A percentile compares a stretch with the other conserved stretches of the same genome.
Evolutionary conservation across 2,888 invertebrate species (phyloP).

Genomic region (Morpho achilles): DNA sequence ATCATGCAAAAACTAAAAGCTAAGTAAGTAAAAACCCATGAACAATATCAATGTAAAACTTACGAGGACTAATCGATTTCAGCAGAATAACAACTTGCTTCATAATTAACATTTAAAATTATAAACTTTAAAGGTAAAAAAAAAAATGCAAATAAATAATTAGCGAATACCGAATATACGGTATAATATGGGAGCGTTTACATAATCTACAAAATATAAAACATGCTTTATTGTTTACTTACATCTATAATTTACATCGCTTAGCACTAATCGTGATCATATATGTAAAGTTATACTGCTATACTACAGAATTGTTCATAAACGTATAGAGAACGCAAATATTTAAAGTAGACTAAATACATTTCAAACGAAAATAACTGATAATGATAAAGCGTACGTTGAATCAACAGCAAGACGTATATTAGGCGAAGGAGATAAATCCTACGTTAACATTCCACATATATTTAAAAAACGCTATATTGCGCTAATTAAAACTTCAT

Average conservation of each 20-base stretch:
- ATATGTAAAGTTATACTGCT: slow-evolving; percentile 54
- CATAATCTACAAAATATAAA: slow-evolving; percentile 75
- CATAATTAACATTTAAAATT: slow-evolving; percentile 58
- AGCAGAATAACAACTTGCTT: slow-evolving; percentile 65
- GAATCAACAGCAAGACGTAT: no score
- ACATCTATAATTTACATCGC: slow-evolving; percentile 70
- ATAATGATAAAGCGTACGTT: no score
- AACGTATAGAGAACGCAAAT: background rate
- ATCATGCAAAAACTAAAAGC: slow-evolving; percentile 6
- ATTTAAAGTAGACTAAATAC: no score
- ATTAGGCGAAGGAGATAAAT: no score
- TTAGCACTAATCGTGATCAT: slow-evolving; percentile 60
- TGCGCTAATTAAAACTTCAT: no score
- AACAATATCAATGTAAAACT: slow-evolving; percentile 26
- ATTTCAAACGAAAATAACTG: no score
- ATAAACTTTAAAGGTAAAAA: slow-evolving; percentile 65
- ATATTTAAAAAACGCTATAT: no score
- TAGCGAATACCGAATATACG: slow-evolving; percentile 60
- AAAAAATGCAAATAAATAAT: slow-evolving; percentile 77
- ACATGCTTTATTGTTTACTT: slow-evolving; percentile 73
- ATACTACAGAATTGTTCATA: slow-evolving; percentile 53
- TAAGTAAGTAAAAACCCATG: slow-evolving; percentile 25
- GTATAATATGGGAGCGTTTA: slow-evolving; percentile 68
- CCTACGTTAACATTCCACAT: no score
- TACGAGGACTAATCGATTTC: slow-evolving; percentile 37